phyloP scores from a whole-genome alignment of 2,888 invertebrate species.

The Hypselothyrea guttata region DNA sequence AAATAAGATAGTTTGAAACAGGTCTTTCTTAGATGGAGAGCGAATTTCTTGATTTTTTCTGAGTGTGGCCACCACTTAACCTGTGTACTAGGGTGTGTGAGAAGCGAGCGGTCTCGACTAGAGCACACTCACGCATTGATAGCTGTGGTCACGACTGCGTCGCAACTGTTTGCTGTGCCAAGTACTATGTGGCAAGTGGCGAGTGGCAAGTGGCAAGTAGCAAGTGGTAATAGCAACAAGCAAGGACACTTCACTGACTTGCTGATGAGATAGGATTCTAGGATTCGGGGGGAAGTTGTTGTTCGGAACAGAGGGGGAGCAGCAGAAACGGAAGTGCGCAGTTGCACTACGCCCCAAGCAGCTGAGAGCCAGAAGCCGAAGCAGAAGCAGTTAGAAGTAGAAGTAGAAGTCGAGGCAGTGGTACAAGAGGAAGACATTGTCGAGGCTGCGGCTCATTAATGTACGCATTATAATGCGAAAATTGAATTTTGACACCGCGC shows the following conservation, averaged over 20 bases:
- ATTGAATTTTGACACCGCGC: conserved; percentile 74
- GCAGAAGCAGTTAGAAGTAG: conserved; percentile 1
- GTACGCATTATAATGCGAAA: conserved; percentile 63
- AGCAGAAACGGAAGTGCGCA: conserved; percentile 18
- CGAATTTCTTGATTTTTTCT: no score
- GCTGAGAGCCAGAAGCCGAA: conserved; percentile 3
- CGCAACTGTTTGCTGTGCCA: conserved; percentile 14
- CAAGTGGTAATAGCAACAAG: conserved; percentile 1
- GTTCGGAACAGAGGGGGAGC: background rate
- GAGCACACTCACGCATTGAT: background rate
- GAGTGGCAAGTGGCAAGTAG: background rate
- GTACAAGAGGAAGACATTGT: background rate
- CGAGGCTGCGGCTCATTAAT: conserved; percentile 30
- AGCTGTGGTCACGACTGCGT: background rate
- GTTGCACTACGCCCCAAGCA: conserved; percentile 9
- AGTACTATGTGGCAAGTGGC: conserved; percentile 2
- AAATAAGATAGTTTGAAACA: no score
- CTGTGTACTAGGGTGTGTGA: no score
- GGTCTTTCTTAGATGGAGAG: no score
- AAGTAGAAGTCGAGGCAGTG: background rate
- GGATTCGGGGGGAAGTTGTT: no score
- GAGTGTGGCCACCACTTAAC: no score
- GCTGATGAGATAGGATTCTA: no score
- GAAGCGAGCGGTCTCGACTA: background rate
- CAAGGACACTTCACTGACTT: background rate